A percentile compares a stretch with the other conserved stretches of the same genome.
Evolutionary conservation across 2,797 vertebrate genomes (phyloP).

Genomic region (Sternotherus odoratus): DNA sequence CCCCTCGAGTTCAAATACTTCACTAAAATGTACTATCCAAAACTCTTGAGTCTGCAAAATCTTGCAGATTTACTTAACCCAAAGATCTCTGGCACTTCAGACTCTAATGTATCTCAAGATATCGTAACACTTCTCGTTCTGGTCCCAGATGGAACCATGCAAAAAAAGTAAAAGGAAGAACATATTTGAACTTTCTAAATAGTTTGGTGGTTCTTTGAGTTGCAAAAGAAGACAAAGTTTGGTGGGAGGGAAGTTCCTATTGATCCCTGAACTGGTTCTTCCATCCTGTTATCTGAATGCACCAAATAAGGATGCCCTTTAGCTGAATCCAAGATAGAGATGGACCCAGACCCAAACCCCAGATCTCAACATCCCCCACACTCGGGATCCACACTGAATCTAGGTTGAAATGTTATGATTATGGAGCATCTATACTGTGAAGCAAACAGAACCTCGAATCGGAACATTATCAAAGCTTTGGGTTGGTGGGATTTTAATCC

Average conservation of each 20-base stretch:
- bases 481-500: rapidly evolving
- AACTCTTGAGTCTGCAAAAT: background rate
- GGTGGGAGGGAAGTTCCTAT: rapidly evolving
- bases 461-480: background rate
- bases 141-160: constrained; percentile 4
- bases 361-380: background rate
- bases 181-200: background rate
- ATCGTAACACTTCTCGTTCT: background rate
- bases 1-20: constrained; percentile 25
- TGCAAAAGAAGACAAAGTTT: background rate
- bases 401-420: background rate
- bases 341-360: background rate
- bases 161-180: background rate
- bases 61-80: background rate
- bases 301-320: background rate
- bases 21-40: background rate
- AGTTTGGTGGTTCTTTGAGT: background rate
- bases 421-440: background rate
- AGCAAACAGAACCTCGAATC: background rate
- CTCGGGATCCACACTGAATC: background rate
- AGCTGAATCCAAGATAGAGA: background rate
- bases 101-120: background rate
- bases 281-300: background rate
- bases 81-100: background rate
- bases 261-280: background rate